Evolutionary conservation across 2,797 vertebrate species (phyloP).

Genomic region (Moxostoma hubbsi): DNA sequence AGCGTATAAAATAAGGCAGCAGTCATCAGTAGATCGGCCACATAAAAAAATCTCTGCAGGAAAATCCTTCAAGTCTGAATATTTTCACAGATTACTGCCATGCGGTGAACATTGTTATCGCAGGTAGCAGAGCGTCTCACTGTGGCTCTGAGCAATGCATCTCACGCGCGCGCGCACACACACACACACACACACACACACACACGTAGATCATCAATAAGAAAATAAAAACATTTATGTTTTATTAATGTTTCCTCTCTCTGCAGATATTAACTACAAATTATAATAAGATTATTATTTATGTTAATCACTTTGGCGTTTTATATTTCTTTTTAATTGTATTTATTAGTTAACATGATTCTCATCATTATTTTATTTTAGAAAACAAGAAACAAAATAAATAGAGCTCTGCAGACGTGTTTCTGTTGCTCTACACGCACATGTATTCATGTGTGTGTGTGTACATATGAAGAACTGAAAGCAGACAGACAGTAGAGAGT

Average conservation of each 20-base stretch:
- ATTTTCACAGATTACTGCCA: constrained; percentile 81
- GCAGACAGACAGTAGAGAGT: not conserved
- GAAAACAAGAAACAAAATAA: constrained; percentile 91
- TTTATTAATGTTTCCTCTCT: constrained; percentile 69
- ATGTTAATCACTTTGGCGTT: constrained; percentile 91
- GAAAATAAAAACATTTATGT: constrained; percentile 88
- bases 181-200: constrained; percentile 45
- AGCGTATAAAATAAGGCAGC: constrained; percentile 92
- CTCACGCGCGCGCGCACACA: not conserved
- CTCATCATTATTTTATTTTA: constrained; percentile 75
- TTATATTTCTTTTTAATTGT: constrained; percentile 62
- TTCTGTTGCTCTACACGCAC: too few species aligned
- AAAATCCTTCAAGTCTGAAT: constrained; percentile 77
- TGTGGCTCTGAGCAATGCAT: constrained; percentile 55
- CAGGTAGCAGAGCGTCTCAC: constrained; percentile 30
- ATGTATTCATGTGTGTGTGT: not conserved
- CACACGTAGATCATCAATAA: constrained; percentile 84
- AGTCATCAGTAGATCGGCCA: constrained; percentile 89
- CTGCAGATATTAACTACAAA: constrained; percentile 79
- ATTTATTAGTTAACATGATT: constrained; percentile 71
- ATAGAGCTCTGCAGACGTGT: constrained; percentile 65
- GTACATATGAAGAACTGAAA: too few species aligned
- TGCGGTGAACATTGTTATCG: constrained; percentile 73
- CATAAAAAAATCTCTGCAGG: constrained; percentile 83
- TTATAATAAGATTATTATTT: constrained; percentile 81